A percentile compares a stretch with the other conserved stretches of the same genome.
Conservation (phyloP, 2,113 vertebrate genomes). For the Ctenomys sociabilis region DNA sequence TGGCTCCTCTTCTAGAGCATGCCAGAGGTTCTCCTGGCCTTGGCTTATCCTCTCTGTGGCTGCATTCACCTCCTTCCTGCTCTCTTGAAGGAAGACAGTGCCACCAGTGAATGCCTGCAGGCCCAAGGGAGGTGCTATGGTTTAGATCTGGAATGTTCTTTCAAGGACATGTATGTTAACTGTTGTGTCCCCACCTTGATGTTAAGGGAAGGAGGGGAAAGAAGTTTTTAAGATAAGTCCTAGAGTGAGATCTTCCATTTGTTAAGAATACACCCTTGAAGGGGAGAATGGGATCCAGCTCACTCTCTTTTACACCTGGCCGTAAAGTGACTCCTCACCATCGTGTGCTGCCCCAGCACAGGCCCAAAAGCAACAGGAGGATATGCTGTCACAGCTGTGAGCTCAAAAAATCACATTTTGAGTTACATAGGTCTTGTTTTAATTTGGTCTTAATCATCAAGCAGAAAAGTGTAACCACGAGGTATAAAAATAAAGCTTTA, state of each 20-base stretch:
- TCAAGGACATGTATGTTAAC: background rate
- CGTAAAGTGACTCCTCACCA: background rate
- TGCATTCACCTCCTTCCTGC: background rate
- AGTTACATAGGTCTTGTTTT: no score
- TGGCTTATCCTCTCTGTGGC: background rate
- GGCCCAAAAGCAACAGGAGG: background rate
- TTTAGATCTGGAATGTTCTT: background rate
- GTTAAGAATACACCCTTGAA: background rate
- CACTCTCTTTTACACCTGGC: background rate
- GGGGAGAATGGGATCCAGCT: background rate
- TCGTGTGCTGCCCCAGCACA: background rate
- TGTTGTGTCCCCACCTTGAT: background rate
- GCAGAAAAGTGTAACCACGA: no score
- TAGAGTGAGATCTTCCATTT: background rate
- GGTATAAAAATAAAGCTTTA: no score
- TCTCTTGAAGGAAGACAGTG: background rate
- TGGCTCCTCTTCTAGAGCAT: background rate
- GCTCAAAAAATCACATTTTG: no score
- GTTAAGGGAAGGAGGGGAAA: no score
- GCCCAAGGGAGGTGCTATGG: background rate
- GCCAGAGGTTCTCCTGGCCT: background rate
- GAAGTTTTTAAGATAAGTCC: background rate
- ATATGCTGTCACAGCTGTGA: no score
- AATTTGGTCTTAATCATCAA: no score
- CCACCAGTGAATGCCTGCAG: background rate